Base-by-base conservation (phyloP, 2,797 vertebrate species). In the Anguilla obscura region DNA sequence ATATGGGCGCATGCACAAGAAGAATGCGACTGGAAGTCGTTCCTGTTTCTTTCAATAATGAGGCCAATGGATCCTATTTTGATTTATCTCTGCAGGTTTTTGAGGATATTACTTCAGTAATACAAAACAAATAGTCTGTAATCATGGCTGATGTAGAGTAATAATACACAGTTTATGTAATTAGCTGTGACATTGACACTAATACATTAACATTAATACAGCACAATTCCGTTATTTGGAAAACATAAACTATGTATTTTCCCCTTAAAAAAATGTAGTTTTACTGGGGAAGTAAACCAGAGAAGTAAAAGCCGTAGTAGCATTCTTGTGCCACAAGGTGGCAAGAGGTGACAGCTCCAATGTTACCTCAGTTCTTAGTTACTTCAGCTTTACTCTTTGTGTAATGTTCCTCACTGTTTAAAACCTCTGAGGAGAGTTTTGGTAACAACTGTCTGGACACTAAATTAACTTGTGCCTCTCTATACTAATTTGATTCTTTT, bases 261-360 rank as follows among this genome's bases (percentile, higher is more conserved):
- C 24, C 63, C 14, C 58, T 21, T 16, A 14, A 71, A 33, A 71
- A 71, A 71, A 30, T 10, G 52, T 21, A 36, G 9, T 33, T 36
- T 74, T 33, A 14, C 30, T 74, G 27, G 8, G 10, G 52, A 54
- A 54, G 52, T 54, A 10, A 54, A 80, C 4, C 16, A 16, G 76
- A 16, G 76, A 24, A 30, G 52, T 85, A n/a, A 14, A 80, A 33
- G 33, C 8, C 84, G 86, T 84, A 90, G 85, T 91, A 87, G 50
- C 88, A 80, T 2, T 0, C 60, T 12, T 3, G 1, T 8, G 12
- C 94, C 96, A 96, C 95, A 92, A 89, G 95, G 94, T 93, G 95
- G 95, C 94, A 90, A 94, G 94, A 92, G 83, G 89, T 89, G 60
- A 94, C 91, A 90, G 76, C 89, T 93, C 93, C 58, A 30, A 0